Evolutionary conservation across 2,888 invertebrate species (phyloP), one percentile per base, ranked within the genome.

Genomic region (Erynnis tages): DNA sequence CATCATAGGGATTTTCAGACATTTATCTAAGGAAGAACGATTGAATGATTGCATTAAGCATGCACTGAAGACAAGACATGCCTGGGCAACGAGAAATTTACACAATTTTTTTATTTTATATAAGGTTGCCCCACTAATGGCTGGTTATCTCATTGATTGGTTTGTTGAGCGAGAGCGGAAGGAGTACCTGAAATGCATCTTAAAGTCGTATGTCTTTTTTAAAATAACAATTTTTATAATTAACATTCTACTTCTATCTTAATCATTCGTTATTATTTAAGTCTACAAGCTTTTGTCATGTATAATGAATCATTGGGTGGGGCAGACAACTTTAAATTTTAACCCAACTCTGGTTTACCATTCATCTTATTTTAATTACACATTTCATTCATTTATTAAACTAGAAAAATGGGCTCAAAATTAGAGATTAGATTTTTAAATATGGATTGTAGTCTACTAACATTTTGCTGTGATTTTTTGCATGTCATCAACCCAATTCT

Each of bases 141-240:
- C 97, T 37, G 96, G 96, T 53, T 98, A 96, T 88, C 92, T 99
- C 63, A 96, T 99, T 91, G 98, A 99, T 90, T 98, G 98, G 97
- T 99, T 99, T 92, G 93, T 97, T 76, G 96, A 97, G 62, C 92
- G 99, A 73, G 98, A 98, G 83, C 92, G 99, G 74, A 98, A 96
- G 88, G 90, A 91, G 67, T 98, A 98, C 71, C 91, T 99, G 74
- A 97, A 95, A 88, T 93, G 93, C 79, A 95, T 99, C 83, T 93
- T 98, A 64, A 99, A 98, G 94, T 94, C 98, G 98, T 99, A 96
- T 91, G 98, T 97, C 93, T 82, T 43, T 27, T 50, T 43, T 19
- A 17, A 19, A 13, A 25, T 27, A 1, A 4, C 21, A 27, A 4
- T n/a, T 30, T 44, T 47, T 41, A 21, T 13, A 43, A 32, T 21